A percentile compares a stretch with the other conserved stretches of the same genome.
Conservation (phyloP, 2,113 vertebrate species). For the Poicephalus gulielmi region DNA sequence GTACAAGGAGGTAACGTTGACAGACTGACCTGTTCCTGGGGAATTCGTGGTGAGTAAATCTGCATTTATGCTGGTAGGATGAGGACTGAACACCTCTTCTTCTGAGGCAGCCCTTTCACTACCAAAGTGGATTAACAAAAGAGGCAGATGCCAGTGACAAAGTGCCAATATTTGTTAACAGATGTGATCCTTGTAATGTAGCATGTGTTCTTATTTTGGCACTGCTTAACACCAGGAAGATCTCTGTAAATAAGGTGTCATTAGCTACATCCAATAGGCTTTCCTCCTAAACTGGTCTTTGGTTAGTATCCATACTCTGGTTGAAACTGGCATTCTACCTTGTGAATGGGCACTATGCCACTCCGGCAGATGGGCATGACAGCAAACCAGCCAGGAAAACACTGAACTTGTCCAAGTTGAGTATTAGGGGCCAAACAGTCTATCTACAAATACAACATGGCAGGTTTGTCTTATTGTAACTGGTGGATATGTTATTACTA, state of each 20-base stretch:
- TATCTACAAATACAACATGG: slow-evolving; percentile 34
- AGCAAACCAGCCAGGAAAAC: slow-evolving; percentile 65
- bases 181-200: slow-evolving; percentile 53
- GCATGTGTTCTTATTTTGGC: slow-evolving; percentile 70
- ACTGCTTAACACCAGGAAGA: slow-evolving; percentile 60
- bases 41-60: slow-evolving; percentile 8
- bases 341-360: slow-evolving; percentile 68
- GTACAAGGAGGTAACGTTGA: background rate
- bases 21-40: background rate
- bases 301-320: slow-evolving; percentile 24
- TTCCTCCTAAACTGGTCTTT: slow-evolving; percentile 43
- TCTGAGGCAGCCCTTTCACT: slow-evolving; percentile 37
- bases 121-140: slow-evolving; percentile 42
- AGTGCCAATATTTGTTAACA: slow-evolving; percentile 60
- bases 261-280: slow-evolving; percentile 42
- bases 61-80: background rate
- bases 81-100: background rate
- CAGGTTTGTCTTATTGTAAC: background rate
- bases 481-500: background rate
- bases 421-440: slow-evolving; percentile 45
- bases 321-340: slow-evolving; percentile 61
- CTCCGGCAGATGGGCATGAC: slow-evolving; percentile 73
- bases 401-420: slow-evolving; percentile 65
- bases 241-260: slow-evolving; percentile 67
- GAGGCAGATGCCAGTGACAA: slow-evolving; percentile 57